These are phyloP conservation scores for Pleuronectes platessa DNA, from an alignment of 2,113 vertebrate genomes.

Conservation along the genomic window DNA sequence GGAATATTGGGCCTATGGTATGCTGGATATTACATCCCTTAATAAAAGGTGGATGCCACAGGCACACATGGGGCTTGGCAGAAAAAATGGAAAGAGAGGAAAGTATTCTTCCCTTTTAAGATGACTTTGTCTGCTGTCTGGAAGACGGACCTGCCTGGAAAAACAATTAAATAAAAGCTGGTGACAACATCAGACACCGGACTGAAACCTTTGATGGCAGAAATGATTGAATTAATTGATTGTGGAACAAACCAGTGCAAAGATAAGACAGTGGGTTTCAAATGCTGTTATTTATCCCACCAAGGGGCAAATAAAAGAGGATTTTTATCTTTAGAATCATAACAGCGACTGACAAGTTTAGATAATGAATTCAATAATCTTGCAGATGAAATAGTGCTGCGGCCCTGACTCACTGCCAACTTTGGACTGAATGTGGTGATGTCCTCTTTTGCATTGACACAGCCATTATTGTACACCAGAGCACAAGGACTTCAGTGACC, in stretches of 20 bases:
- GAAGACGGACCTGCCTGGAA: conserved; percentile 32
- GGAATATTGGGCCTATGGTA: conserved; percentile 58
- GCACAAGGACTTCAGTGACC: conserved; percentile 1
- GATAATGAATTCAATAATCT: conserved; percentile 37
- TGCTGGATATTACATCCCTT: conserved; percentile 71
- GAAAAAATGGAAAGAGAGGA: not conserved
- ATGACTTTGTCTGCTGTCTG: conserved; percentile 43
- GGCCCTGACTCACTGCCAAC: conserved; percentile 9
- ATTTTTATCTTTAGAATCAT: conserved; percentile 40
- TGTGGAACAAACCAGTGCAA: conserved; percentile 17
- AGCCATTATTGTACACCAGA: conserved; percentile 7
- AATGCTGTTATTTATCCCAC: conserved; percentile 44
- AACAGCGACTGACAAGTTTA: conserved; percentile 24
- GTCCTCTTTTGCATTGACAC: not conserved
- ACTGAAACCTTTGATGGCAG: conserved; percentile 30
- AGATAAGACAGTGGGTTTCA: conserved; percentile 23
- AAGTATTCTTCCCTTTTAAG: conserved; percentile 38
- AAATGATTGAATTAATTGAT: conserved; percentile 56
- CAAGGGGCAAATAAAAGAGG: conserved; percentile 13
- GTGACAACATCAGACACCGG: conserved; percentile 26
- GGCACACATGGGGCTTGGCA: conserved; percentile 31
- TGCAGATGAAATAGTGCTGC: conserved; percentile 13
- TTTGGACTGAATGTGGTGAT: conserved; percentile 3
- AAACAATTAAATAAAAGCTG: conserved; percentile 32
- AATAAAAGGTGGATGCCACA: conserved; percentile 70